These are phyloP conservation scores for Zaprionus kolodkinae DNA, from an alignment of 1,140 invertebrate species.

Conservation along the genomic window DNA sequence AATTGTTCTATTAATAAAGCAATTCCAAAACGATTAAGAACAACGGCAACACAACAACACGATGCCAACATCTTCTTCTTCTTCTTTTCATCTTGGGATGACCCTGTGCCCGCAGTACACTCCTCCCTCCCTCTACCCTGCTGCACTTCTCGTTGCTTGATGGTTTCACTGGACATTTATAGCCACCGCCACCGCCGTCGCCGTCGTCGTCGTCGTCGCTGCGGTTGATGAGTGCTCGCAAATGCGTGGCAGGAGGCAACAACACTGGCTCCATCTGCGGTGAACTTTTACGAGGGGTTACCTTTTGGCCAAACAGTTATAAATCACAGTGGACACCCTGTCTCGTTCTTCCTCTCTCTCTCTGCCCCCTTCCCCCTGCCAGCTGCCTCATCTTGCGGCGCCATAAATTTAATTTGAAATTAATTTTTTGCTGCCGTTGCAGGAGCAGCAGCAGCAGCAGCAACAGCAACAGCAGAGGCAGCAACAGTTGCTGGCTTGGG, in stretches of 20 bases:
- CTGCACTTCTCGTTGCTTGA: conserved; percentile 28
- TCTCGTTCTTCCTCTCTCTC: conserved; percentile 54
- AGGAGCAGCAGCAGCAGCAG: conserved; percentile 15
- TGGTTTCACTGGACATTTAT: conserved; percentile 70
- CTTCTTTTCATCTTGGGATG: not conserved
- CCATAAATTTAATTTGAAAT: conserved; percentile 83
- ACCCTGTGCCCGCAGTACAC: not conserved
- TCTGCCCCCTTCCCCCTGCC: conserved; percentile 2
- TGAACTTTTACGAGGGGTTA: conserved; percentile 57
- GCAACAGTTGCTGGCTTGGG: conserved; percentile 39
- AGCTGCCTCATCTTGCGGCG: conserved; percentile 60
- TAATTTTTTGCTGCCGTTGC: conserved; percentile 69
- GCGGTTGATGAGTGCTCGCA: conserved; percentile 69
- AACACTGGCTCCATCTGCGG: conserved; percentile 8
- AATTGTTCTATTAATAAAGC: conserved; percentile 82
- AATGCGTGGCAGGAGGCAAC: conserved; percentile 50
- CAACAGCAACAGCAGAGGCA: conserved; percentile 1
- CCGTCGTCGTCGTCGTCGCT: no score
- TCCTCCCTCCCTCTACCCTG: not conserved
- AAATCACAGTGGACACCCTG: conserved; percentile 33
- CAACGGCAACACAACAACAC: conserved; percentile 56
- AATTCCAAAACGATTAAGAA: conserved; percentile 81
- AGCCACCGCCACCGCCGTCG: conserved; percentile 32
- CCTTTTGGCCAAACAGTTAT: conserved; percentile 51
- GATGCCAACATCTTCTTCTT: conserved; percentile 51